A percentile compares a stretch with the other conserved stretches of the same genome.
phyloP scores from a whole-genome alignment of 2,113 vertebrate species.

The Eretmochelys imbricata region DNA sequence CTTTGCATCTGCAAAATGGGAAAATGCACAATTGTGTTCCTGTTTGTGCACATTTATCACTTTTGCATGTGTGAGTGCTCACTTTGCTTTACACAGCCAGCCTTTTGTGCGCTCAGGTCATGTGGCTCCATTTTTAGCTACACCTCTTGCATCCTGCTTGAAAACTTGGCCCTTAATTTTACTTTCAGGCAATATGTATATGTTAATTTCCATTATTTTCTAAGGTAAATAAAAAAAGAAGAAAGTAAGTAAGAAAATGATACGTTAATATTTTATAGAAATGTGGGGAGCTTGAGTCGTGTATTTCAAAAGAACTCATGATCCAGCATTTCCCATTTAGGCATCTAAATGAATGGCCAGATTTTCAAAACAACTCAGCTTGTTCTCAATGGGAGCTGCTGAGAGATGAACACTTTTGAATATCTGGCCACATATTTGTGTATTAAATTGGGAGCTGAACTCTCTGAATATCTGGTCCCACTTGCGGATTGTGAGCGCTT shows the following conservation, averaged over 20 bases:
- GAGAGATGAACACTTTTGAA: neutral
- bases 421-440: neutral
- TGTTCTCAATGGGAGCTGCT: neutral
- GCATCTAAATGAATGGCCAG: neutral
- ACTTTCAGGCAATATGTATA: neutral
- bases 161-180: neutral
- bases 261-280: neutral
- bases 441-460: neutral
- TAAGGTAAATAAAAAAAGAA: neutral
- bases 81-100: neutral
- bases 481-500: neutral
- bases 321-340: constrained; percentile 39
- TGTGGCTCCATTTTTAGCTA: neutral
- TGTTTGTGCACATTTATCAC: neutral
- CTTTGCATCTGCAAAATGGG: neutral
- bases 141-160: neutral
- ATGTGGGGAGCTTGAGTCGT: neutral
- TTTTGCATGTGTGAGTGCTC: neutral
- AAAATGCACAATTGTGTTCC: neutral
- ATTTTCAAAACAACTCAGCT: neutral
- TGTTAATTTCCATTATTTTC: neutral
- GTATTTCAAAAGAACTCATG: constrained; percentile 34
- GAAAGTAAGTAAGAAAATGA: neutral
- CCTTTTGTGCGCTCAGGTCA: neutral
- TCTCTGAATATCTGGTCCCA: neutral